Conservation (phyloP, 1,140 invertebrate genomes). For the Calliopsis andreniformis region DNA sequence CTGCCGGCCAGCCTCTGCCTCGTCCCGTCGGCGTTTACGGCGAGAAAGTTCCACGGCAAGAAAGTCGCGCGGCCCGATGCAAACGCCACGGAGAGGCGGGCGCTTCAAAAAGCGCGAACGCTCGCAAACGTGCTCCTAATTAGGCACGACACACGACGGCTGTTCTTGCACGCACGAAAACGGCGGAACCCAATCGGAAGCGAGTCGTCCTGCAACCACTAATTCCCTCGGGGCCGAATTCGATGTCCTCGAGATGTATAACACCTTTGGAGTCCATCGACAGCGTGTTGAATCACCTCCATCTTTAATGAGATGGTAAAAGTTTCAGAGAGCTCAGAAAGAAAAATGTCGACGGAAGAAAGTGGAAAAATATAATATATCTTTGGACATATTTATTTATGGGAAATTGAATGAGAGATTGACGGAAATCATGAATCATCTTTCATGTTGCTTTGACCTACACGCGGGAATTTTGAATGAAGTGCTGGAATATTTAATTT, state of each 20-base stretch:
- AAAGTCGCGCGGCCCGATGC: conserved; percentile 59
- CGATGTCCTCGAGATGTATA: no score
- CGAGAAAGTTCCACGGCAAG: conserved; percentile 67
- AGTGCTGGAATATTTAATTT: no score
- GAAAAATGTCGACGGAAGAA: no score
- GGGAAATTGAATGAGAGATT: no score
- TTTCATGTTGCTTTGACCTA: no score
- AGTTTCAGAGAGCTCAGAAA: no score
- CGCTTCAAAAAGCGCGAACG: conserved; percentile 51
- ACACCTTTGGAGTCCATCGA: neutral
- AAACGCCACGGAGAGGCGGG: conserved; percentile 34
- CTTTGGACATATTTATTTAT: no score
- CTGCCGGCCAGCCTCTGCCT: neutral
- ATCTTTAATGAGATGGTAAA: no score
- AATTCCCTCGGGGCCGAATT: conserved; percentile 16
- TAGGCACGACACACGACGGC: conserved; percentile 58
- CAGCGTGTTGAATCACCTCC: no score
- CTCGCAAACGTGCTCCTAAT: conserved; percentile 60
- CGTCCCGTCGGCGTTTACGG: conserved; percentile 60
- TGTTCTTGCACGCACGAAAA: conserved; percentile 64
- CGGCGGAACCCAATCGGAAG: conserved; percentile 52
- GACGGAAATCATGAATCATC: no score
- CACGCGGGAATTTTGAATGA: no score
- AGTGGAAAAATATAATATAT: no score
- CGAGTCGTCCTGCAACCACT: conserved; percentile 18